Evolutionary conservation across 2,797 vertebrate species (phyloP).

Genomic region (Enteromius paludinosus): DNA sequence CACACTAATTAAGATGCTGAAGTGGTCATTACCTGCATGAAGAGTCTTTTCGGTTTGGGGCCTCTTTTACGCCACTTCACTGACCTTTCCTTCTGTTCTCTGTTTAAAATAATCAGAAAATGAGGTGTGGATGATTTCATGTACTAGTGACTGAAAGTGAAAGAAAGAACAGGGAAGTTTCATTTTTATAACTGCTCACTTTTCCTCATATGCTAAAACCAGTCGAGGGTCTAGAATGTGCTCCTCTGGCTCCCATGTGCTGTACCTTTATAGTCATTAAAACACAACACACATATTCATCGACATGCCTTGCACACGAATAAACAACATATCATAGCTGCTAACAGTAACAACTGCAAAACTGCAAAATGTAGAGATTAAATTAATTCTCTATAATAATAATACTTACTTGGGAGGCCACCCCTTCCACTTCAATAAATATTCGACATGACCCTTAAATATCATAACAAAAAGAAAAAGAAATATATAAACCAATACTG

Average conservation of each 20-base stretch:
- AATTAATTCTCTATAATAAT: not conserved
- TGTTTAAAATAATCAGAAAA: conserved; percentile 59
- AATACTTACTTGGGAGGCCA: conserved; percentile 97
- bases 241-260: conserved; percentile 98
- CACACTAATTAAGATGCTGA: not conserved
- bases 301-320: not conserved
- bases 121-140: not conserved
- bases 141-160: not conserved
- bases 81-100: conserved; percentile 90
- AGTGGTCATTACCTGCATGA: conserved; percentile 85
- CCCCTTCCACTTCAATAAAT: conserved; percentile 98
- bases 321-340: not conserved
- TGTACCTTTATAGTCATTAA: conserved; percentile 82
- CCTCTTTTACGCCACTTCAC: conserved; percentile 90
- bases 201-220: conserved; percentile 94
- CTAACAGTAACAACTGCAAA: not conserved
- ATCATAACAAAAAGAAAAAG: not conserved
- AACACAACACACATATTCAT: not conserved
- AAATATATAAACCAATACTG: not conserved
- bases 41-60: conserved; percentile 87
- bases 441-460: conserved; percentile 93
- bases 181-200: conserved; percentile 78
- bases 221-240: conserved; percentile 96
- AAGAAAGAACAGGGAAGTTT: not conserved
- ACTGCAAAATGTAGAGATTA: not conserved